These are phyloP conservation scores for Muscina levida DNA, from an alignment of 2,888 invertebrate genomes.

Conservation along the genomic window DNA sequence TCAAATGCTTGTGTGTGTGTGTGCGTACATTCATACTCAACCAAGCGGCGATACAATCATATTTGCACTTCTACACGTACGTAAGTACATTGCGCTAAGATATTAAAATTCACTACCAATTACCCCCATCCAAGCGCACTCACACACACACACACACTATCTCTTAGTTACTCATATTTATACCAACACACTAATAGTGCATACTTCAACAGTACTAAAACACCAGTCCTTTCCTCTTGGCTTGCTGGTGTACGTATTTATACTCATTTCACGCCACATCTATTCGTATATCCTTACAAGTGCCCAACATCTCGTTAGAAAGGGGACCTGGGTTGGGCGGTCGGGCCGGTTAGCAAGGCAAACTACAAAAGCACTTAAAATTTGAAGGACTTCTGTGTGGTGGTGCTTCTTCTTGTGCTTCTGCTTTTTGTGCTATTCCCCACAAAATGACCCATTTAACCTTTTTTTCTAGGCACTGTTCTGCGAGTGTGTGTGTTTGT, in stretches of 20 bases:
- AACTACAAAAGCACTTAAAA: slow-evolving; percentile 56
- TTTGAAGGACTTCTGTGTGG: slow-evolving; percentile 60
- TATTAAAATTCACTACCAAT: slow-evolving; percentile 22
- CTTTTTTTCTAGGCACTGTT: slow-evolving; percentile 8
- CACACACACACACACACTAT: neutral
- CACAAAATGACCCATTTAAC: slow-evolving; percentile 58
- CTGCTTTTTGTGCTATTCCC: neutral
- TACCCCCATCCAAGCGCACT: slow-evolving; percentile 11
- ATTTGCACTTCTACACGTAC: slow-evolving; percentile 13
- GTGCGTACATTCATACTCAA: neutral
- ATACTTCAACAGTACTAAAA: neutral
- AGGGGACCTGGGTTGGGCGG: neutral
- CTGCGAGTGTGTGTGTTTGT: slow-evolving; percentile 2
- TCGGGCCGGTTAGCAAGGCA: slow-evolving; percentile 19
- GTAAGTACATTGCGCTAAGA: neutral
- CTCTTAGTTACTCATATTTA: too few species aligned
- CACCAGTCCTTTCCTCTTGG: neutral
- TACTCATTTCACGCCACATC: slow-evolving; percentile 30
- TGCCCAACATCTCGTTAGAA: neutral
- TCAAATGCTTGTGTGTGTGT: neutral
- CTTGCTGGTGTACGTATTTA: slow-evolving; percentile 1
- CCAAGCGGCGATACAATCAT: neutral
- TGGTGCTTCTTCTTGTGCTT: neutral
- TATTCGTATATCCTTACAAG: neutral
- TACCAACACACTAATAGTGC: too few species aligned